Base-by-base conservation (phyloP, 2,113 vertebrate genomes). In the Crypturellus undulatus region DNA sequence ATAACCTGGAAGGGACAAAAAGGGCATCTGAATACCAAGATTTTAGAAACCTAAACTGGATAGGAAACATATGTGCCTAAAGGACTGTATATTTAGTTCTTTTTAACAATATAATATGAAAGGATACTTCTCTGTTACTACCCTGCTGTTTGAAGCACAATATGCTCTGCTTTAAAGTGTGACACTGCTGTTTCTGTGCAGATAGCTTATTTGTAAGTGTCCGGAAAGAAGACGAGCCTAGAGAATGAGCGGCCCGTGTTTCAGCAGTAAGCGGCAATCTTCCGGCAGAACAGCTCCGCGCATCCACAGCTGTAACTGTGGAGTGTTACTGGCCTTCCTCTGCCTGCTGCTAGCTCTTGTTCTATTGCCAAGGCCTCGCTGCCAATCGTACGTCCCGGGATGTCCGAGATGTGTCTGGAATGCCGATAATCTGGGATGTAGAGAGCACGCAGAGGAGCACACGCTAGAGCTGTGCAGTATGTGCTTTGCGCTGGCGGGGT, bases 291-390 rank as follows among this genome's bases (percentile, higher is more conserved):
- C 78, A 26, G 14, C 34, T 75, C 51, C 68, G 34, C 51, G 43
- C 47, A 21, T 83, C 69, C 90, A 1, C 26, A 64, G 20, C 17
- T 91, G 52, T 65, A 76, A 76, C 22, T 58, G 49, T 59, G 60
- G 59, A 69, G 14, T 36, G 12, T 62, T 52, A 49, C 52, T 54
- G 68, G 11, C 76, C 32, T 83, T 85, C 77, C 64, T 85, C 36
- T 85, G 9, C 20, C 47, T 47, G 47, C 47, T 47, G 47, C 47
- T 21, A 21, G 47, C 47, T 47, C 19, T 47, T 47, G 60, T 80
- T 91, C 88, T 64, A 71, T 86, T 95, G 85, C 71, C 76, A 94
- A 45, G 86, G n/a, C n/a, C 76, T 83, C 51, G 79, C 75, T 90
- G 64, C 84, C 67, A 54, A 67, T 42, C 36, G 51, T 58, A 34